Base-by-base conservation (phyloP, 2,888 invertebrate genomes). In the Scaptomyza parva region DNA sequence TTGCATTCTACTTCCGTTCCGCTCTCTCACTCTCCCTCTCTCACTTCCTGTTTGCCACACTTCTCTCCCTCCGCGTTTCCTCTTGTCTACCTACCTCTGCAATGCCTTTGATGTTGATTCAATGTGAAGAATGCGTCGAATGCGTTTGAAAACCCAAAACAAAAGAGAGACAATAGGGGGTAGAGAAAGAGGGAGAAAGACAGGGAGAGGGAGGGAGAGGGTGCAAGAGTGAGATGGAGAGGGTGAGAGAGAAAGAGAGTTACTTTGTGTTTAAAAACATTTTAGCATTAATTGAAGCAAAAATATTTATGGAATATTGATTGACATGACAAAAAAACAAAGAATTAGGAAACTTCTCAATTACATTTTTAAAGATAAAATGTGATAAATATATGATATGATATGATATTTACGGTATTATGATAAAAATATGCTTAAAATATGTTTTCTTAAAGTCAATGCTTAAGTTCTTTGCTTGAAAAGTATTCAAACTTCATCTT, bases 41-140 rank as follows among this genome's bases (percentile, higher is more conserved):
- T n/a, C n/a, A n/a, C 59, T 6, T 4, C 18, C 17, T 20, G 12
- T 28, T 28, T 11, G n/a, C 14, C 14, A 7, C 14, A 8, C 12
- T 1, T 5, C 3, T 9, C 28, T 14, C 8, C 14, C 3, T 8
- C 17, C 17, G 9, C 28, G 2, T 28, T 28, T 1, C 0, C 9
- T 37, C 17, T 22, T 2, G 33, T n/a, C 2, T 14, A 58, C 62
- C 22, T 22, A 5, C 22, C 22, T 22, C 51, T 65, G n/a, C n/a
- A n/a, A n/a, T n/a, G 43, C 60, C 65, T 70, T 71, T 70, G 71
- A 71, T 71, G 60, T 65, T 57, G 59, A 28, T 48, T 65, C 44
- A 37, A 17, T 37, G 51, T 37, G 51, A 20, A 53, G 58, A 14
- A 18, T 33, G 20, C 30, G 12, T 55, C 39, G 17, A 39, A 37